Percentiles rank a stretch among this genome's conserved stretches.
Evolutionary conservation across 2,797 vertebrate species (phyloP).

Genomic region (Knipowitschia caucasica): DNA sequence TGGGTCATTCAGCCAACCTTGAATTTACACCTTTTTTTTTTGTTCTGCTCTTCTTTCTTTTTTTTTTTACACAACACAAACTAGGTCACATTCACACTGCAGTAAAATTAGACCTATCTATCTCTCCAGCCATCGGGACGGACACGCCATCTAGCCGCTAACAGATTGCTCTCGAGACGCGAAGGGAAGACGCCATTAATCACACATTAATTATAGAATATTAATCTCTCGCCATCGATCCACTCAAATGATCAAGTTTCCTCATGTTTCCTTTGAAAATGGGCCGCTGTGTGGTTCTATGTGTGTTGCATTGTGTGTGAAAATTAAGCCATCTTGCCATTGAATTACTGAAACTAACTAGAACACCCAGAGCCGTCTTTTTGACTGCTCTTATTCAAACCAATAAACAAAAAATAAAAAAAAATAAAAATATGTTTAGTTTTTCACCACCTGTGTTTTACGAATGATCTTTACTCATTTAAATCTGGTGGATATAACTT

Average conservation of each 20-base stretch:
- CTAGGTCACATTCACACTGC: neutral
- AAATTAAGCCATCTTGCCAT: slow-evolving; percentile 32
- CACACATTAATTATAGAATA: slow-evolving; percentile 43
- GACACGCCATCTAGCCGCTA: neutral
- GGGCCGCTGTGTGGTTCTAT: neutral
- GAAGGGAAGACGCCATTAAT: slow-evolving; percentile 31
- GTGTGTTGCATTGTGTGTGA: slow-evolving; percentile 30
- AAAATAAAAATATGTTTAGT: too few species aligned
- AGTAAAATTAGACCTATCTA: slow-evolving; percentile 7
- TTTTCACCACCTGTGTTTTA: too few species aligned
- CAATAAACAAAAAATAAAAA: too few species aligned
- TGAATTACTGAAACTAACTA: too few species aligned
- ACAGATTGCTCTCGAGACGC: slow-evolving; percentile 7
- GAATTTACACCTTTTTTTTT: slow-evolving; percentile 4
- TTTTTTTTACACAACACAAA: neutral
- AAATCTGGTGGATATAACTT: too few species aligned
- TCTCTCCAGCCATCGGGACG: neutral
- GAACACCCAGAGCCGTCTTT: too few species aligned
- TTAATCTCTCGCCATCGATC: slow-evolving; percentile 49
- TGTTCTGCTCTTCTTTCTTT: too few species aligned
- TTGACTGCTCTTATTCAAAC: too few species aligned
- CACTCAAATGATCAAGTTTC: slow-evolving; percentile 50
- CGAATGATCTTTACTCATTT: too few species aligned
- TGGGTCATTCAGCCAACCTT: slow-evolving; percentile 13
- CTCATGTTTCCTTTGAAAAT: slow-evolving; percentile 24